A percentile compares a stretch with the other conserved stretches of the same genome.
These are phyloP conservation scores for Caenorhabditis sp. DNA, from an alignment of 2,888 invertebrate species.

Conservation along the genomic window DNA sequence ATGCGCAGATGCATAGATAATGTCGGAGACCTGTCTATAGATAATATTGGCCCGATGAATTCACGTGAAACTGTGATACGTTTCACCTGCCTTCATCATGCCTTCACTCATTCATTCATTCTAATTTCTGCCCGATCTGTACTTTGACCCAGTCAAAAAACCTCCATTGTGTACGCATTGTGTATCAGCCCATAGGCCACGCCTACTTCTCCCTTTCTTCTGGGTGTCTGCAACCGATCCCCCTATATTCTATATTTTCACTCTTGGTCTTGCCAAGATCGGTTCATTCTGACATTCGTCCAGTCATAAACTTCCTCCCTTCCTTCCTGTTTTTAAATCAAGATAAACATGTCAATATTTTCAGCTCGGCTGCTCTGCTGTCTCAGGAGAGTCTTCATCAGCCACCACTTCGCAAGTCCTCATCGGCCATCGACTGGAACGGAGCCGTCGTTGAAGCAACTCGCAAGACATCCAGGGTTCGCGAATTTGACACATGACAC, in stretches of 20 bases:
- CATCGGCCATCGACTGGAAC: constrained; percentile 74
- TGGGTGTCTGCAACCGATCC: constrained; percentile 48
- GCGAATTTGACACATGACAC: constrained; percentile 52
- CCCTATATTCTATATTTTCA: constrained; percentile 11
- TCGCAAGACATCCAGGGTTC: constrained; percentile 67
- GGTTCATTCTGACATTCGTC: constrained; percentile 28
- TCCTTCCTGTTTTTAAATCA: constrained; percentile 11
- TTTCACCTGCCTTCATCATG: constrained; percentile 56
- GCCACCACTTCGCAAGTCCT: constrained; percentile 73
- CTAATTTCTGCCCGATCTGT: constrained; percentile 47
- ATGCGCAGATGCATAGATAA: constrained; percentile 61
- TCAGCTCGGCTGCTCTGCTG: constrained; percentile 72
- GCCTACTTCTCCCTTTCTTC: constrained; percentile 30
- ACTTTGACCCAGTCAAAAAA: constrained; percentile 64
- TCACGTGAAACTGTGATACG: constrained; percentile 50
- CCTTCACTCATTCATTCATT: constrained; percentile 27
- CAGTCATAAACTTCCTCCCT: not conserved
- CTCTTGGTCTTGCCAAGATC: constrained; percentile 34
- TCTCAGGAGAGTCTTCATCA: constrained; percentile 58
- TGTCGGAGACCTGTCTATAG: constrained; percentile 47
- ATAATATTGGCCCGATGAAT: constrained; percentile 9
- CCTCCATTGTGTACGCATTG: constrained; percentile 58
- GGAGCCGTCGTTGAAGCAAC: constrained; percentile 68
- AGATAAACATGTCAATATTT: constrained; percentile 28
- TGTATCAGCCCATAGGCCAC: constrained; percentile 41